These are phyloP conservation scores for Pseudachorutes palmiensis DNA, from an alignment of 1,140 invertebrate genomes.

Conservation along the genomic window DNA sequence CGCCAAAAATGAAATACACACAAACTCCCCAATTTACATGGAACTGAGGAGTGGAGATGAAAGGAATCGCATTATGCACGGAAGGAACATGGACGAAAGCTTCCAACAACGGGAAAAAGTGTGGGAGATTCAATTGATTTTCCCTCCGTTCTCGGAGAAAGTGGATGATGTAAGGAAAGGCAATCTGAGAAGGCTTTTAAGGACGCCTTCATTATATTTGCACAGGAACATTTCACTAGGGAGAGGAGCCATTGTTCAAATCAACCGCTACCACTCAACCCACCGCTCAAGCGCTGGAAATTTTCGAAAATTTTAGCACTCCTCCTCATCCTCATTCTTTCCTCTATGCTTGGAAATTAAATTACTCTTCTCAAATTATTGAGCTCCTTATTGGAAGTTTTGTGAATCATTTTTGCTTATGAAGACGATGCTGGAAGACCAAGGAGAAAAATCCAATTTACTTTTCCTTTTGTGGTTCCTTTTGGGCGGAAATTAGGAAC, in stretches of 20 bases:
- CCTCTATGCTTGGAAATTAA: too few species aligned
- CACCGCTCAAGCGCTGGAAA: too few species aligned
- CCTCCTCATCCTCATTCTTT: too few species aligned
- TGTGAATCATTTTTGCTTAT: too few species aligned
- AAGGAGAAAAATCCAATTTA: background rate
- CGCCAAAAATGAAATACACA: background rate
- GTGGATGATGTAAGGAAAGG: background rate
- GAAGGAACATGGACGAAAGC: background rate
- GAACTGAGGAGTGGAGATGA: background rate
- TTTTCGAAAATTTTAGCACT: too few species aligned
- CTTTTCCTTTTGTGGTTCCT: background rate
- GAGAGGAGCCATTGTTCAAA: background rate
- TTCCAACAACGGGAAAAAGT: background rate
- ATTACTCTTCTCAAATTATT: too few species aligned
- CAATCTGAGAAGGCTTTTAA: background rate
- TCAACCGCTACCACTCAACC: too few species aligned
- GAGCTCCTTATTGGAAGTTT: too few species aligned
- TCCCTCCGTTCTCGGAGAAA: too few species aligned
- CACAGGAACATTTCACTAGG: background rate
- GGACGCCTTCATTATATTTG: background rate
- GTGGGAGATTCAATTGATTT: conserved; percentile 1
- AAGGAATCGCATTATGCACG: background rate
- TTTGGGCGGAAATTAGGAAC: background rate
- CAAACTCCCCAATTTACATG: background rate
- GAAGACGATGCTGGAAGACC: too few species aligned